Base-by-base conservation (phyloP, 2,888 invertebrate species). In the Stenolophus ochropezus region DNA sequence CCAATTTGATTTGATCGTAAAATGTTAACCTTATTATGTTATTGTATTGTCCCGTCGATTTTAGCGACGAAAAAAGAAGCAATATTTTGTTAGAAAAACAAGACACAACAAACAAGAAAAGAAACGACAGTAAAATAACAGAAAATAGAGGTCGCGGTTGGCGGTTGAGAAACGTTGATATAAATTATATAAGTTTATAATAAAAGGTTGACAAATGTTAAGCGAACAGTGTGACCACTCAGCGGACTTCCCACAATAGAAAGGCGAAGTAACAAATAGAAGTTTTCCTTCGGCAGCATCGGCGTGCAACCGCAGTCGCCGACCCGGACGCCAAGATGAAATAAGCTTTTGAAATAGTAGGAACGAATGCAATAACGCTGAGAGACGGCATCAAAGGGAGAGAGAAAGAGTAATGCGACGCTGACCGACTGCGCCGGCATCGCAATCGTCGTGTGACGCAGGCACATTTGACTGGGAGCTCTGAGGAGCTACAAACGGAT, bases 311-410 rank as follows among this genome's bases (percentile, higher is more conserved):
- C 78, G 21, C 65, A 78, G 49, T 71, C 73, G 65, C n/a, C 65
- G n/a, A n/a, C n/a, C n/a, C n/a, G n/a, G n/a, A 49, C 58, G 71
- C 18, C 33, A 33, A 69, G 33, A 79, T 79, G 79, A 79, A 79
- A 79, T 79, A 79, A 79, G 79, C 79, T 79, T 79, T 79, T 79
- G 79, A 79, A 79, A 79, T 79, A 79, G 51, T 79, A 69, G 79
- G 51, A 79, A 79, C 79, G 79, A 79, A 79, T 79, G 71, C 53
- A 79, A 79, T 79, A 79, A 79, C 79, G 79, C 27, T 71, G 71
- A 71, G 16, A 53, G 56, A 73, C 73, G 73, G 58, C 76, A 58
- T 53, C 76, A 58, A 58, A 58, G 76, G 58, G n/a, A n/a, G n/a
- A n/a, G n/a, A n/a, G n/a, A n/a, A n/a, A n/a, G 47, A 61, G 47